These are phyloP conservation scores for Thelaira solivaga DNA, from an alignment of 2,888 invertebrate species.

Conservation along the genomic window DNA sequence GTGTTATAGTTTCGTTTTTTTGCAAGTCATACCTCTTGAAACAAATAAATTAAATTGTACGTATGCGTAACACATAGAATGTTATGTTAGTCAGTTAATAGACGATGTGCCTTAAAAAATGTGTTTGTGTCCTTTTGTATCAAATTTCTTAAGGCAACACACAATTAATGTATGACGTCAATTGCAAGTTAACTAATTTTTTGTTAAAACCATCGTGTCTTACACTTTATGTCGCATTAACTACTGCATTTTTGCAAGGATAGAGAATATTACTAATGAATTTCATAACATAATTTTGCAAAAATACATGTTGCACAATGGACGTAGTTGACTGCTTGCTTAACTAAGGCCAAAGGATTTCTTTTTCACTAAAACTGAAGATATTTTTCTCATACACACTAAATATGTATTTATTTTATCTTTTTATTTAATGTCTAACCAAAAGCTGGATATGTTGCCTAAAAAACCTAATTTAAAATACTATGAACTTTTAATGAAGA, in stretches of 20 bases:
- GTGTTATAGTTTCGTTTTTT: too few relatives aligned
- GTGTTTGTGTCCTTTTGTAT: neutral
- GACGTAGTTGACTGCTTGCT: neutral
- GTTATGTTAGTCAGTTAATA: slow-evolving; percentile 42
- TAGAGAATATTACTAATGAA: slow-evolving; percentile 48
- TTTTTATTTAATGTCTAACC: too few relatives aligned
- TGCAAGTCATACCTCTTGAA: neutral
- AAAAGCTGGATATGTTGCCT: too few relatives aligned
- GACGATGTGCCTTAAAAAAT: neutral
- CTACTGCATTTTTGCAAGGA: slow-evolving; percentile 59
- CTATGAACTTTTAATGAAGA: too few relatives aligned
- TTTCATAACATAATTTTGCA: neutral
- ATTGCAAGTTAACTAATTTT: slow-evolving; percentile 43
- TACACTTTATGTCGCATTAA: slow-evolving; percentile 42
- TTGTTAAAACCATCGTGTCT: slow-evolving; percentile 33
- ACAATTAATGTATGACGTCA: slow-evolving; percentile 41
- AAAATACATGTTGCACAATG: slow-evolving; percentile 14
- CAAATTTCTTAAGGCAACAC: neutral
- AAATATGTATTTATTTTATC: too few relatives aligned
- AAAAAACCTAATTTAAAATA: too few relatives aligned
- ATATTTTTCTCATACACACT: too few relatives aligned
- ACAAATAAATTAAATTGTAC: slow-evolving; percentile 12
- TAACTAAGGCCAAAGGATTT: neutral
- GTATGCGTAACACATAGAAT: slow-evolving; percentile 44
- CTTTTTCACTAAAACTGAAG: too few relatives aligned